These are phyloP conservation scores for Rhizoglyphus robini DNA, from an alignment of 1,140 invertebrate genomes.

Conservation along the genomic window DNA sequence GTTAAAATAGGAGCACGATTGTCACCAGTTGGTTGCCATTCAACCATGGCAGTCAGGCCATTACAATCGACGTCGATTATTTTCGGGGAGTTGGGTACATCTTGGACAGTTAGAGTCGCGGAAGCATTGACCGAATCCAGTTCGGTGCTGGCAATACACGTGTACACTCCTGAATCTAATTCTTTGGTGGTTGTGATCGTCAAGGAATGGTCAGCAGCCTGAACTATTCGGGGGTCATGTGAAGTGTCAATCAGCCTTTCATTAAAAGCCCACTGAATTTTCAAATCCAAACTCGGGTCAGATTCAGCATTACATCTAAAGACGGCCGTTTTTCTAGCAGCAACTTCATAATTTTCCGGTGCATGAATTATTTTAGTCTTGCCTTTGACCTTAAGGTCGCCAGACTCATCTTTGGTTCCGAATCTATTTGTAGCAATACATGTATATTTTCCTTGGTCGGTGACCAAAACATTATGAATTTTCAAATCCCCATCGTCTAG, in stretches of 20 bases:
- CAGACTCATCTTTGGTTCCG: slow-evolving; percentile 57
- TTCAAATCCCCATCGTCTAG: slow-evolving; percentile 63
- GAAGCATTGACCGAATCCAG: slow-evolving; percentile 66
- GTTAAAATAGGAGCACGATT: slow-evolving; percentile 84
- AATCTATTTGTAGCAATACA: slow-evolving; percentile 89
- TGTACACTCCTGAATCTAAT: slow-evolving; percentile 85
- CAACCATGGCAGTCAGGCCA: slow-evolving; percentile 52
- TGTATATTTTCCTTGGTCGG: slow-evolving; percentile 72
- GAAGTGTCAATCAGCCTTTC: slow-evolving; percentile 74
- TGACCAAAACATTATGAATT: slow-evolving; percentile 64
- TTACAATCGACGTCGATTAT: slow-evolving; percentile 51
- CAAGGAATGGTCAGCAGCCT: slow-evolving; percentile 65
- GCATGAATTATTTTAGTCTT: slow-evolving; percentile 66
- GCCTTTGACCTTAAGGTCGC: slow-evolving; percentile 62
- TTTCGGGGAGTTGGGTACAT: slow-evolving; percentile 76
- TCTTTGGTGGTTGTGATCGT: slow-evolving; percentile 86
- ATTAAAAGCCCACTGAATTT: slow-evolving; percentile 76
- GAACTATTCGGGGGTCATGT: slow-evolving; percentile 49
- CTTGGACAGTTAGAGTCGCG: slow-evolving; percentile 84
- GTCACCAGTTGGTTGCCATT: slow-evolving; percentile 76
- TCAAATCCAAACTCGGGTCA: slow-evolving; percentile 59
- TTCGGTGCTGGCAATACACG: slow-evolving; percentile 80
- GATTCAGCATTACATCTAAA: slow-evolving; percentile 82
- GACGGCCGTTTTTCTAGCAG: slow-evolving; percentile 70
- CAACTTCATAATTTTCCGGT: slow-evolving; percentile 78